phyloP scores from a whole-genome alignment of 2,888 invertebrate genomes.

The Drosophila nr. fundita region DNA sequence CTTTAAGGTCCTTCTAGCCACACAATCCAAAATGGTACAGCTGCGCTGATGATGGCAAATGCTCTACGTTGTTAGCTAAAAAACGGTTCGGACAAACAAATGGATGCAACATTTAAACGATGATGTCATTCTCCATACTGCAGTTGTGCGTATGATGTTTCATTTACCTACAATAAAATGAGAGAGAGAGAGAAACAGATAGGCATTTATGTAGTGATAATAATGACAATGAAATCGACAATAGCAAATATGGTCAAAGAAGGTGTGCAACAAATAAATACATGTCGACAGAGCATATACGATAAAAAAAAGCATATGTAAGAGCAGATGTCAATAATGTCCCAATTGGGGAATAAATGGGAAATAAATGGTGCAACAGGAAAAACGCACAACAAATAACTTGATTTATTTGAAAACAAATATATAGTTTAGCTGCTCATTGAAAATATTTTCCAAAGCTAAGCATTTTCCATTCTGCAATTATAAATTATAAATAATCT shows the following conservation, averaged over 20 bases:
- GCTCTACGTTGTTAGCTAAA: constrained; percentile 39
- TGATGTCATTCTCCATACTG: constrained; percentile 46
- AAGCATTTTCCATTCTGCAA: constrained; percentile 1
- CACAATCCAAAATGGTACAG: constrained; percentile 31
- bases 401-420: neutral
- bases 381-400: neutral
- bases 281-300: neutral
- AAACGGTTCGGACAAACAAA: constrained; percentile 43
- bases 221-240: constrained; percentile 35
- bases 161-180: constrained; percentile 62
- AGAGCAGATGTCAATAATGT: constrained; percentile 10
- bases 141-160: constrained; percentile 18
- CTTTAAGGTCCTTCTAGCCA: constrained; percentile 21
- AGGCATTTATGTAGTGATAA: constrained; percentile 60
- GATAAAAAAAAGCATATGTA: neutral
- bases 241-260: neutral
- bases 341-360: neutral
- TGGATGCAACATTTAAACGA: constrained; percentile 60
- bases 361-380: neutral
- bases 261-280: neutral
- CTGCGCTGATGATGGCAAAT: constrained; percentile 28
- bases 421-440: neutral
- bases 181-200: constrained; percentile 39
- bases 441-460: neutral
- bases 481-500: constrained; percentile 18